Base-by-base conservation (phyloP, 2,113 vertebrate genomes). In the Aegotheles bennettii region DNA sequence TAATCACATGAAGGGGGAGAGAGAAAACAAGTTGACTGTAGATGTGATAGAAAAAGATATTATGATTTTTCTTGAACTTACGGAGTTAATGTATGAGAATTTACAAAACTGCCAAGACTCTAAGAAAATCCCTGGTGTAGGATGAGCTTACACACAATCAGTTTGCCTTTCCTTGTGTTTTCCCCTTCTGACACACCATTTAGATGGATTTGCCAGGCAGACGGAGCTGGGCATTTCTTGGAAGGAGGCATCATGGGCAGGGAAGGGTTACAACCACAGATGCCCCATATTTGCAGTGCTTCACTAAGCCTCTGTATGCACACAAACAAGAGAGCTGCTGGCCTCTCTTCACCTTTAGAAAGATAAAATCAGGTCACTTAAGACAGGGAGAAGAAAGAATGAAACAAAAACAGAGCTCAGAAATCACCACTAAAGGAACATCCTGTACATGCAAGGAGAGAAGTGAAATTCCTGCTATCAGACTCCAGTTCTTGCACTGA, bases 281-380 rank as follows among this genome's bases (percentile, higher is more conserved):
- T 93, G 64, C 36, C 69, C 64, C 88, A 90, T 60, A 95, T 94
- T 90, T 51, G 28, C 64, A 84, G 56, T 13, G 28, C 57, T 84
- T 81, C 68, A 68, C 51, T 87, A 87, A 90, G 76, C 80, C 76
- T 93, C 68, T 24, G 8, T 40, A 7, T 42, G 65, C 61, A 92
- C 64, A 92, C 65, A 84, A 84, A 94, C 70, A 91, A 91, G 67
- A 93, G 26, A 63, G 21, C 38, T 93, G 68, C 76, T 84, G 50
- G 60, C 48, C 33, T 84, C 78, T 89, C 56, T 76, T 82, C 83
- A 48, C 0, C 9, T 3, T 79, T 76, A 87, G 79, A 78, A 87
- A 90, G 90, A 94, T 94, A 96, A 96, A 97, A 96, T 91, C 86
- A 75, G 94, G 90, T 96, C 94, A 96, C 80, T 90, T 84, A 95